phyloP scores from a whole-genome alignment of 2,888 invertebrate genomes.

The Cosmia trapezina region DNA sequence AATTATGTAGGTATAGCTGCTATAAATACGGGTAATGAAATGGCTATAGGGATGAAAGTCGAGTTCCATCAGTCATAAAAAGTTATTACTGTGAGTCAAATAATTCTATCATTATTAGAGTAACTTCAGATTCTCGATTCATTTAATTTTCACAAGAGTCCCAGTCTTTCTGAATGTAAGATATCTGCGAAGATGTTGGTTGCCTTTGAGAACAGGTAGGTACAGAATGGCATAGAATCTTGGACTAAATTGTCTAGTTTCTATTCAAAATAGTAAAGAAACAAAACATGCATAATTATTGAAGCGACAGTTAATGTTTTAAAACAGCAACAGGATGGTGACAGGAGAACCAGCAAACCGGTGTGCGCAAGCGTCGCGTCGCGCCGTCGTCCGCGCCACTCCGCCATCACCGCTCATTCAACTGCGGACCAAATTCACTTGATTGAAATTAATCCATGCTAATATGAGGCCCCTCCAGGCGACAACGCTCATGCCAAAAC shows the following conservation, averaged over 20 bases:
- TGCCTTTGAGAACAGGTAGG: neutral
- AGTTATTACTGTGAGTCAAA: neutral
- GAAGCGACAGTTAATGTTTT: constrained; percentile 20
- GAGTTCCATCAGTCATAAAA: neutral
- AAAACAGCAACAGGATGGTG: constrained; percentile 42
- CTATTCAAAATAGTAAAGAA: neutral
- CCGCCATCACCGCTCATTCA: constrained; percentile 66
- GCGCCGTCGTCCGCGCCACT: constrained; percentile 52
- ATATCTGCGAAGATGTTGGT: neutral
- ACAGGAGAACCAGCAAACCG: constrained; percentile 48
- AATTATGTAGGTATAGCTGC: neutral
- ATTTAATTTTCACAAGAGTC: neutral
- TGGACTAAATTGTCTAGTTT: neutral
- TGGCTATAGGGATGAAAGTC: neutral
- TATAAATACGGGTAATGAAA: neutral
- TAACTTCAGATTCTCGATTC: neutral
- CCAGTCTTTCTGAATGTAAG: neutral
- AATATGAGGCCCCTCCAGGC: constrained; percentile 83
- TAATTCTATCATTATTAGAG: neutral
- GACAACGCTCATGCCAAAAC: constrained; percentile 72
- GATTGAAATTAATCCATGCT: constrained; percentile 83
- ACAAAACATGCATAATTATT: neutral
- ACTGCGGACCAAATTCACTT: constrained; percentile 75
- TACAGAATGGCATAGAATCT: neutral
- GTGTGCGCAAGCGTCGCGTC: constrained; percentile 35